phyloP scores from a whole-genome alignment of 2,113 vertebrate species.

The Amazona guildingii region DNA sequence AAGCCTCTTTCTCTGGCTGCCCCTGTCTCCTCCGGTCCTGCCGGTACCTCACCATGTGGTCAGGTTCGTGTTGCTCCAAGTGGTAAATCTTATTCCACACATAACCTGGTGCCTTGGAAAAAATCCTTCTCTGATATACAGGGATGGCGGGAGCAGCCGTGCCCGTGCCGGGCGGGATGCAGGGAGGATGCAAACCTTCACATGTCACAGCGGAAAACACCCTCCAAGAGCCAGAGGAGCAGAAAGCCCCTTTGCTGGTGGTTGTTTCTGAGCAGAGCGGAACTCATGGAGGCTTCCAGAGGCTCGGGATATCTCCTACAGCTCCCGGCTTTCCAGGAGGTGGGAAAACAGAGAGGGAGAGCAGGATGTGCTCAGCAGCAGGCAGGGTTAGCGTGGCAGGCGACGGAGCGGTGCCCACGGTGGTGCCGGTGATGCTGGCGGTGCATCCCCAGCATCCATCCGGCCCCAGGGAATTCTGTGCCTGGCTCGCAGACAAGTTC shows the following conservation, averaged over 20 bases:
- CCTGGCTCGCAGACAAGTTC: background rate
- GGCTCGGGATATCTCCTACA: background rate
- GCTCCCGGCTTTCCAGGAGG: background rate
- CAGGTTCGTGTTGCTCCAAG: rapidly evolving
- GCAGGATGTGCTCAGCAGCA: rapidly evolving
- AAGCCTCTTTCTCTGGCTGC: background rate
- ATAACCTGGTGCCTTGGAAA: background rate
- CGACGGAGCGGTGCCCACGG: rapidly evolving
- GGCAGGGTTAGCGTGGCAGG: rapidly evolving
- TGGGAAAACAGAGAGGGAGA: background rate
- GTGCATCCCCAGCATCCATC: rapidly evolving
- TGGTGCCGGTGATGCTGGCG: background rate
- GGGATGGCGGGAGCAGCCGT: background rate
- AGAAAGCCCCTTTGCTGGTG: rapidly evolving
- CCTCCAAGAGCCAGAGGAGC: rapidly evolving
- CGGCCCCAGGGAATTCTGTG: rapidly evolving
- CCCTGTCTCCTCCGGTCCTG: rapidly evolving
- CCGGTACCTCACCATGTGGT: rapidly evolving
- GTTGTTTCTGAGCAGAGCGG: background rate
- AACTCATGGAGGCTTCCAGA: background rate
- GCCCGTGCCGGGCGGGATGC: background rate
- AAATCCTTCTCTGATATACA: background rate
- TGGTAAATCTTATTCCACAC: background rate
- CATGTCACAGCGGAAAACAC: rapidly evolving
- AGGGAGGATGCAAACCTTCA: background rate